Conservation (phyloP, 2,113 vertebrate species). For the Capra hircus region DNA sequence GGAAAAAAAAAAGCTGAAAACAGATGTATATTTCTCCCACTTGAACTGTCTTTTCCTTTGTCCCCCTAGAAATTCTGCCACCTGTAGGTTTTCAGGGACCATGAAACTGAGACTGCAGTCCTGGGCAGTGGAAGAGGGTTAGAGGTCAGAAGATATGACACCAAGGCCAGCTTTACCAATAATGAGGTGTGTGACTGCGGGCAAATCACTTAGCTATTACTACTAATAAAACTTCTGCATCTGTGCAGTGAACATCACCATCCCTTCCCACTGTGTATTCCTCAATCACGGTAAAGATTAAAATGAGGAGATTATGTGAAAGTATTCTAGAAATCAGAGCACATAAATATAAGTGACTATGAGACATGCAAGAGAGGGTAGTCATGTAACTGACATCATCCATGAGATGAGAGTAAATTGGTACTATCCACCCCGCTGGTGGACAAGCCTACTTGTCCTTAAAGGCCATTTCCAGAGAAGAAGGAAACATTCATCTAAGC, state of each 20-base stretch:
- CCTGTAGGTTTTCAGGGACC: not conserved
- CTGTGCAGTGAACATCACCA: not conserved
- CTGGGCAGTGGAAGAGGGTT: not conserved
- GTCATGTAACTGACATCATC: not conserved
- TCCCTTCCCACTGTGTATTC: not conserved
- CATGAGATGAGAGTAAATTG: not conserved
- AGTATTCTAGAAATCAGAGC: not conserved
- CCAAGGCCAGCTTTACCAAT: not conserved
- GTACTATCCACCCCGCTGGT: not conserved
- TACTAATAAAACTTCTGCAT: not conserved
- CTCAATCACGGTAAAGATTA: not conserved
- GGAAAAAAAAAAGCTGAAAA: not conserved
- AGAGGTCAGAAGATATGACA: not conserved
- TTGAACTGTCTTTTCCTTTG: not conserved
- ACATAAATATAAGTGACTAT: not conserved
- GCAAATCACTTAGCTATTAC: not conserved
- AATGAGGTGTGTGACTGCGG: not conserved
- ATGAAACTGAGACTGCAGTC: not conserved
- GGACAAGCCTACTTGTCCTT: not conserved
- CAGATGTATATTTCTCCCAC: not conserved
- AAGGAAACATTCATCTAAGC: conserved; percentile 34
- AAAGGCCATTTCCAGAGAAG: conserved; percentile 34
- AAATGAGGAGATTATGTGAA: not conserved
- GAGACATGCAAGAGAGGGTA: not conserved
- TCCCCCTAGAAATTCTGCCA: not conserved